These are phyloP conservation scores for Sminthopsis crassicaudata DNA, from an alignment of 2,113 vertebrate species.

Conservation along the genomic window DNA sequence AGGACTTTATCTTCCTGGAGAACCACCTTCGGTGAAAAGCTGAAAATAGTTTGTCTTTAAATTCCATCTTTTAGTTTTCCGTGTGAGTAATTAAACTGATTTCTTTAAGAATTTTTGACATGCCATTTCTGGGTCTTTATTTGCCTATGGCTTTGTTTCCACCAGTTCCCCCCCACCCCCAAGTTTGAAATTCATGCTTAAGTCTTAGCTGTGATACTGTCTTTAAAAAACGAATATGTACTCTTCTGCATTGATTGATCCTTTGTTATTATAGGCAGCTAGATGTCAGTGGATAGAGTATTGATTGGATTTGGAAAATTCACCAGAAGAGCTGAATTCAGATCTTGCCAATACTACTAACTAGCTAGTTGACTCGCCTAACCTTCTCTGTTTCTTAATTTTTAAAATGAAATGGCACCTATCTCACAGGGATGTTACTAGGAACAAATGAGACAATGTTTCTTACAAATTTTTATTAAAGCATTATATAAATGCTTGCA, in stretches of 20 bases:
- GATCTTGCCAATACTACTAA: not conserved
- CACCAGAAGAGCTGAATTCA: not conserved
- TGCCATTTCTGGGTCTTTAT: not conserved
- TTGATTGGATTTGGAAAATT: not conserved
- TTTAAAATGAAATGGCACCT: not conserved
- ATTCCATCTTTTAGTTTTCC: slow-evolving; percentile 83
- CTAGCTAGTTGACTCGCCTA: not conserved
- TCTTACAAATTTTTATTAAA: not conserved
- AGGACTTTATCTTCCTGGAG: slow-evolving; percentile 85
- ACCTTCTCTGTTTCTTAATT: not conserved
- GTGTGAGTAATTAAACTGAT: slow-evolving; percentile 78
- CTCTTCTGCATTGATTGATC: not conserved
- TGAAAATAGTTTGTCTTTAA: slow-evolving; percentile 69
- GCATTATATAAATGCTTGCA: not conserved
- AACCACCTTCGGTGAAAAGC: slow-evolving; percentile 82
- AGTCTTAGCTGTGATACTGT: not conserved
- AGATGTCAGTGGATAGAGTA: not conserved
- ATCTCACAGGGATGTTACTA: not conserved
- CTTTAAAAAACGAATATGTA: not conserved
- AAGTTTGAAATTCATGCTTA: not conserved
- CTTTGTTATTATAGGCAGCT: not conserved
- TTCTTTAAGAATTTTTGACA: not conserved
- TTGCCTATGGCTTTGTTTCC: not conserved
- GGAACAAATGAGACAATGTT: not conserved
- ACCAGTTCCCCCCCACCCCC: too few species aligned